Evolutionary conservation across 2,113 vertebrate species (phyloP), one percentile per base, ranked within the genome.

Genomic region (Nettapus auritus): DNA sequence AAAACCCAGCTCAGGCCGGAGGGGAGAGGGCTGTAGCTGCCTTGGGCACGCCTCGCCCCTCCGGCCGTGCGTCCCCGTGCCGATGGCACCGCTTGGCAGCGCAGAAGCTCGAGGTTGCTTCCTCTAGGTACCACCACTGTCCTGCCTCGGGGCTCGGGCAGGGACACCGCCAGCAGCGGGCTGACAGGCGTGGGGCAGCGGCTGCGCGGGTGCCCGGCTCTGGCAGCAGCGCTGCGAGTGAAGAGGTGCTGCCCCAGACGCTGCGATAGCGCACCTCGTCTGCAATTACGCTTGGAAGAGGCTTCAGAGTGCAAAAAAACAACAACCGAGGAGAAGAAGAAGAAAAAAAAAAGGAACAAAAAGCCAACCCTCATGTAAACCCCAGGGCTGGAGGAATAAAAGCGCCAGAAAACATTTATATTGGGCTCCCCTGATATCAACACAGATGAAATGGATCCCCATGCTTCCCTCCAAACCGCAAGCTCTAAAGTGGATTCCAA

Each of bases 401-500:
- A 95, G 88, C 0, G 9, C 94, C 90, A 92, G 92, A 93, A 93
- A 95, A 92, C 90, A 90, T 94, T 94, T 93, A 53, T 93, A 83
- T 95, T 96, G 86, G 80, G 73, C 80, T 92, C 86, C 52, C 88
- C 75, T 81, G 86, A 69, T 93, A 92, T 90, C 85, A 96, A 81
- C 90, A 90, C 56, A 96, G 93, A 96, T 96, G 86, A 96, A 95
- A 96, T 94, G 88, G 95, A 90, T 96, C 93, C 77, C 76, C 82
- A 53, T 86, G 73, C 88, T 96, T 94, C 82, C 79, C 86, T 97
- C 86, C 91, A 91, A 95, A 96, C 93, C 86, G 1, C 94, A 97
- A 82, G 86, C 94, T 96, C 93, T 96, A 78, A 94, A 95, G 94
- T 86, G 79, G 92, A 95, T 96, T 96, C 90, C 94, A 96, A 90